Percentiles rank a stretch among this genome's conserved stretches.
phyloP scores from a whole-genome alignment of 2,888 invertebrate species.

The Neoscelio sp. region DNA sequence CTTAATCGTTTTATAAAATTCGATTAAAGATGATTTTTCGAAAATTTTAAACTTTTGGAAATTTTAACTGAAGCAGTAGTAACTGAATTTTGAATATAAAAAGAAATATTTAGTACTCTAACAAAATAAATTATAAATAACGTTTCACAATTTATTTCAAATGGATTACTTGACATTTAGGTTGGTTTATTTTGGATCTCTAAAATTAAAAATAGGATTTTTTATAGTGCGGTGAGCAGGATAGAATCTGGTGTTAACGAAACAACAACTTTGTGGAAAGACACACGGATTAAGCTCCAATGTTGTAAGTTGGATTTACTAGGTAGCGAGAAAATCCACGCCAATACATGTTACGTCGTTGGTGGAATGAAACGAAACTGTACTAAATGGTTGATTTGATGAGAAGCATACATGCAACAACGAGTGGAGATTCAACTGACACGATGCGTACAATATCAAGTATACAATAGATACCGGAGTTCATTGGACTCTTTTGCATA shows the following conservation, averaged over 20 bases:
- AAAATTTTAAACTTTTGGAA: too few species aligned
- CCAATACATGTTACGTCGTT: slow-evolving; percentile 8
- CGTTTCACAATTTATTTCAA: too few species aligned
- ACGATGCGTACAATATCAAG: background rate
- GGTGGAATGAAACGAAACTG: slow-evolving; percentile 27
- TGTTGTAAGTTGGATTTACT: slow-evolving; percentile 44
- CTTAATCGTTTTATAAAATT: slow-evolving; percentile 22
- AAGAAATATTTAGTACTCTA: too few species aligned
- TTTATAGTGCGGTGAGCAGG: too few species aligned
- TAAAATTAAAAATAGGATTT: too few species aligned
- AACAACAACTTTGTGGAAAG: slow-evolving; percentile 11
- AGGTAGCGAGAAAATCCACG: slow-evolving; percentile 27
- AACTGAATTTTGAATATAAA: too few species aligned
- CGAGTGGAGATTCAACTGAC: background rate
- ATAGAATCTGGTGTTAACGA: slow-evolving; percentile 10
- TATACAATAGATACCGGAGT: slow-evolving; percentile 10
- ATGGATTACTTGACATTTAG: too few species aligned
- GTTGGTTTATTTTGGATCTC: too few species aligned
- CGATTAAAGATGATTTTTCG: slow-evolving; percentile 27
- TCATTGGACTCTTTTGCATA: slow-evolving; percentile 36
- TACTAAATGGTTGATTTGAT: slow-evolving; percentile 25
- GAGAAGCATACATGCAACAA: slow-evolving; percentile 34
- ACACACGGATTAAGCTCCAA: slow-evolving; percentile 20
- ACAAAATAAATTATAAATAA: too few species aligned
- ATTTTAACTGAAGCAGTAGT: too few species aligned